Conservation (phyloP, 2,888 invertebrate genomes). For the Archips xylosteana region DNA sequence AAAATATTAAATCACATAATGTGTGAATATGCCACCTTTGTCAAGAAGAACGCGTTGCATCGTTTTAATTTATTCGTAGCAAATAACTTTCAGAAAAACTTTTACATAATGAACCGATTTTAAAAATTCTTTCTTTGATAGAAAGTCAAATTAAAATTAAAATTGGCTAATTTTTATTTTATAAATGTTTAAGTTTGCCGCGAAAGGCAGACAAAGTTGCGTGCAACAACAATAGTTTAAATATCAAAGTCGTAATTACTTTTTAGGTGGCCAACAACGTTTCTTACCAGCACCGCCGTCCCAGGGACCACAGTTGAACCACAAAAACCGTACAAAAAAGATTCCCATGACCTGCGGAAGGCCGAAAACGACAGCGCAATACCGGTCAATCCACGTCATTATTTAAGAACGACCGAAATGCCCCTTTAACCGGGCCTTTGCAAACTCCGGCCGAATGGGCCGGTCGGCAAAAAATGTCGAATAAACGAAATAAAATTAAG, state of each 20-base stretch:
- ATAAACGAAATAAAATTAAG: conserved; percentile 49
- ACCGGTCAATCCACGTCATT: conserved; percentile 45
- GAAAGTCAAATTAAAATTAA: no score
- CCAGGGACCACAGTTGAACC: neutral
- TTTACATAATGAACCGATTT: no score
- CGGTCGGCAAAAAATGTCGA: conserved; percentile 44
- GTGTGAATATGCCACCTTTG: no score
- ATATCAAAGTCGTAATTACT: neutral
- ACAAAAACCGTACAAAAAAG: neutral
- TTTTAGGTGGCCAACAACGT: neutral
- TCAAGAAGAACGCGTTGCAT: no score
- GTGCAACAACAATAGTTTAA: no score
- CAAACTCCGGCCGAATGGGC: conserved; percentile 37
- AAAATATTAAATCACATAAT: no score
- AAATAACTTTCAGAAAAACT: no score
- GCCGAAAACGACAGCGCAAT: conserved; percentile 1
- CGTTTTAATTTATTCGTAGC: no score
- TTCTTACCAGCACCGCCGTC: neutral
- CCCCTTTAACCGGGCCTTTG: conserved; percentile 51
- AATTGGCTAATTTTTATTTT: no score
- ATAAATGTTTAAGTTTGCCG: no score
- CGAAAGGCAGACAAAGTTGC: no score
- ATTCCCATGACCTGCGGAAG: neutral
- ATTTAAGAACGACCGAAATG: conserved; percentile 55
- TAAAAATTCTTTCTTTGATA: no score